Evolutionary conservation across 2,888 invertebrate genomes (phyloP).

Genomic region (Yponomeuta plumbellus): DNA sequence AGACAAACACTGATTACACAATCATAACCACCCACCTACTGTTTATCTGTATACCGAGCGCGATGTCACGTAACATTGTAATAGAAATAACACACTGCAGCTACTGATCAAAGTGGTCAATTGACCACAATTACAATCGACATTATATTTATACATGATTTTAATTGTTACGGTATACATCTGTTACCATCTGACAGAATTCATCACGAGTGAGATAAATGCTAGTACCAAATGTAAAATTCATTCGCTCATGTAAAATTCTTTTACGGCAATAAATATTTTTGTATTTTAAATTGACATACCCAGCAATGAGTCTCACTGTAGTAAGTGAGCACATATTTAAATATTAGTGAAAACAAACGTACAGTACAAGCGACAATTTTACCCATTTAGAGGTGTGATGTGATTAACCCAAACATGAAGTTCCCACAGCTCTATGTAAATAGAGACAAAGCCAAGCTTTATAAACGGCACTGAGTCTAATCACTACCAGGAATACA

Average conservation of each 20-base stretch:
- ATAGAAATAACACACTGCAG: background rate
- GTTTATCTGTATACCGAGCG: background rate
- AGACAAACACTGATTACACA: background rate
- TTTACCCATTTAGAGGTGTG: background rate
- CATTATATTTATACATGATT: background rate
- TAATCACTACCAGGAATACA: slow-evolving; percentile 31
- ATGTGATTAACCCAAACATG: slow-evolving; percentile 5
- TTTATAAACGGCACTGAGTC: slow-evolving; percentile 15
- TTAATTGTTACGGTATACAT: background rate
- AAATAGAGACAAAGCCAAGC: slow-evolving; percentile 16
- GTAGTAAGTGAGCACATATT: background rate
- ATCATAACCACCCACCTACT: background rate
- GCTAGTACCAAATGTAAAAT: too few relatives aligned
- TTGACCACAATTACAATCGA: background rate
- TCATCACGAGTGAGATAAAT: too few relatives aligned
- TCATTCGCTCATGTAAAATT: too few relatives aligned
- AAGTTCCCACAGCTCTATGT: slow-evolving; percentile 15
- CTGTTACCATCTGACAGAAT: too few relatives aligned
- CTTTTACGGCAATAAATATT: too few relatives aligned
- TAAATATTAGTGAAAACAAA: background rate
- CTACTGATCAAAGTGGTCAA: background rate
- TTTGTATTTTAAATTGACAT: too few relatives aligned
- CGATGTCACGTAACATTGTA: background rate
- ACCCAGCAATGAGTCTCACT: too few relatives aligned
- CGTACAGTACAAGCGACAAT: background rate